These are phyloP conservation scores for Hydropotes inermis DNA, from an alignment of 2,113 vertebrate genomes.

Conservation along the genomic window DNA sequence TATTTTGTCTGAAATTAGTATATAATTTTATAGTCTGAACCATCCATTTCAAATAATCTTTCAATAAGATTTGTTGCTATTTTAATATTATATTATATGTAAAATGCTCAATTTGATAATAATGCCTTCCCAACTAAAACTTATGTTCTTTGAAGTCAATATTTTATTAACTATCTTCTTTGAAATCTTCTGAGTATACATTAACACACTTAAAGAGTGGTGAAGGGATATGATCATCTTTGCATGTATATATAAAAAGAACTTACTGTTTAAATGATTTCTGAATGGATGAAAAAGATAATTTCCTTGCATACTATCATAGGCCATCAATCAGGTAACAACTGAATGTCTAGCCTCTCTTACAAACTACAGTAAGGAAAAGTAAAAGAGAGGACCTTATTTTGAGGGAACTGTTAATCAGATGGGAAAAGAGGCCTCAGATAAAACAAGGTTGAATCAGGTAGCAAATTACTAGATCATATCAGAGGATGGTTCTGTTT, in stretches of 20 bases:
- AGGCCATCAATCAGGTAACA: neutral
- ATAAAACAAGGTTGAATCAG: neutral
- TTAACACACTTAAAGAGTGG: neutral
- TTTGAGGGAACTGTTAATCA: neutral
- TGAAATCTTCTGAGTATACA: neutral
- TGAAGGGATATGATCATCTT: neutral
- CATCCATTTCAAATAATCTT: neutral
- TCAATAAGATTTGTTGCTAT: neutral
- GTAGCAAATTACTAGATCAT: neutral
- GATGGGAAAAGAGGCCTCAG: neutral
- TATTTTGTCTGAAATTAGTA: neutral
- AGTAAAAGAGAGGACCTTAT: neutral
- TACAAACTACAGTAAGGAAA: neutral
- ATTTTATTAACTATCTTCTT: neutral
- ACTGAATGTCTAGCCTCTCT: neutral
- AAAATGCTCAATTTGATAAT: neutral
- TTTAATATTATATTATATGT: neutral
- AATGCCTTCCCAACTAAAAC: constrained; percentile 4
- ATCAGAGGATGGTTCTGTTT: neutral
- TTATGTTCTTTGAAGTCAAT: neutral
- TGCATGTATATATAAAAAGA: neutral
- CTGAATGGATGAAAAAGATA: constrained; percentile 3
- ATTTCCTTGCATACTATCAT: neutral
- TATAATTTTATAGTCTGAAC: neutral
- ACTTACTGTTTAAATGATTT: neutral